Evolutionary conservation across 2,113 vertebrate genomes (phyloP).

Genomic region (Rhabdornis inornatus): DNA sequence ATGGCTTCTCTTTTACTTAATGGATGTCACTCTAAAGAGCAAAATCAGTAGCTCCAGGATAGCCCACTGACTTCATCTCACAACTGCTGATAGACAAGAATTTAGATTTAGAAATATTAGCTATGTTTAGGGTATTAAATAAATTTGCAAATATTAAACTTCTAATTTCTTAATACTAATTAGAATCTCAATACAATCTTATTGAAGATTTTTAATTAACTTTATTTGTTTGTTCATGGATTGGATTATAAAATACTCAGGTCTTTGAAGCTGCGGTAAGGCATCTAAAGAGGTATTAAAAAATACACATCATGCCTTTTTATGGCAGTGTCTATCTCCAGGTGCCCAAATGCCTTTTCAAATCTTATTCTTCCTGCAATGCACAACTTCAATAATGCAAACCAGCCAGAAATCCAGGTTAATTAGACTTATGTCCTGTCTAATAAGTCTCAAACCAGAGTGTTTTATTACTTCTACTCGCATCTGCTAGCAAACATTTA

Average conservation of each 20-base stretch:
- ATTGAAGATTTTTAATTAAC: not conserved
- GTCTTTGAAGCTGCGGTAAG: not conserved
- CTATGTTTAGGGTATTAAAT: not conserved
- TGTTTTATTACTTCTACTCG: not conserved
- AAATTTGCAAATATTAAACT: not conserved
- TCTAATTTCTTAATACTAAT: not conserved
- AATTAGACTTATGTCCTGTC: conserved; percentile 33
- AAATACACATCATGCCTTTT: not conserved
- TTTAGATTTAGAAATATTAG: not conserved
- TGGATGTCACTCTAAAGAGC: not conserved
- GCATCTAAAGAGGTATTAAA: not conserved
- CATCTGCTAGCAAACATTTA: not conserved
- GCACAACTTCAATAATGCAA: not conserved
- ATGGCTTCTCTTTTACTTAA: not conserved
- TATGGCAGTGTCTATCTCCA: not conserved
- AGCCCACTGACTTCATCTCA: not conserved
- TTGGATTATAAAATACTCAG: not conserved
- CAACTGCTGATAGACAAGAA: not conserved
- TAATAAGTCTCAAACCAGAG: conserved; percentile 15
- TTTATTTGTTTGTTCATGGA: not conserved
- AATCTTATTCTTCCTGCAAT: not conserved
- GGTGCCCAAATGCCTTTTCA: not conserved
- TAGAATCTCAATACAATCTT: not conserved
- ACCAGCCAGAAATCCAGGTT: conserved; percentile 11
- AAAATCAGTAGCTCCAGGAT: not conserved